Base-by-base conservation (phyloP, 2,797 vertebrate species). In the Petrocephalus schoutedeni region DNA sequence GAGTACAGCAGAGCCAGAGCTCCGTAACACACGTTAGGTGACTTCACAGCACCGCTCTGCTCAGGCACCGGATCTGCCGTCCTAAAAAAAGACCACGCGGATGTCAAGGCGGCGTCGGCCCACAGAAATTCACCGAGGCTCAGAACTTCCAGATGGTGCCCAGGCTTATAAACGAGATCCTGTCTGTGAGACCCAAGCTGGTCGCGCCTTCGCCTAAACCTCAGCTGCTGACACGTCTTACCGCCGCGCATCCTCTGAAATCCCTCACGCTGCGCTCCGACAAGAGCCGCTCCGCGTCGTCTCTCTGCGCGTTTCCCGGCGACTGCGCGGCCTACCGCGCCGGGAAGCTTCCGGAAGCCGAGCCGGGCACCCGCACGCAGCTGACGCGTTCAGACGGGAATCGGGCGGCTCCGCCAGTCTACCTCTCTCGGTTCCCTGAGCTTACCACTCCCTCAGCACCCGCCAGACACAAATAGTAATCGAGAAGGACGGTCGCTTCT, bases 131-230 rank as follows among this genome's bases (percentile, higher is more conserved):
- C 71, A 77, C 4, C n/a, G 49, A 83, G 80, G 80, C 45, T 83
- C 80, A 56, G 28, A 58, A 86, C 56, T 57, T 86, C 23, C 84
- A 86, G 53, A 86, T 57, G 84, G 56, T 86, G 19, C 56, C 54
- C 8, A 54, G 53, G 84, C 56, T 86, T 86, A 86, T 32, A 59
- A 36, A 85, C 53, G 3, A 86, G 59, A 86, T 86, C 84, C 23
- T n/a, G 28, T 86, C 84, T 86, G 28, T 1, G 54, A 21, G 32
- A 41, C 53, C 32, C 84, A n/a, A 23, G 53, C 84, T 41, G 56
- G 56, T 86, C 5, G n/a, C 32, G 14, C 28, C 56, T 58, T 56
- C 9, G 1, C 53, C 54, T 57, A 59, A 86, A 41, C 56, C 54
- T 59, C 16, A 16, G n/a, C 56, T 59, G 53, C 84, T 86, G 54